Conservation (phyloP, 2,888 invertebrate genomes). For the Lymantria monacha region DNA sequence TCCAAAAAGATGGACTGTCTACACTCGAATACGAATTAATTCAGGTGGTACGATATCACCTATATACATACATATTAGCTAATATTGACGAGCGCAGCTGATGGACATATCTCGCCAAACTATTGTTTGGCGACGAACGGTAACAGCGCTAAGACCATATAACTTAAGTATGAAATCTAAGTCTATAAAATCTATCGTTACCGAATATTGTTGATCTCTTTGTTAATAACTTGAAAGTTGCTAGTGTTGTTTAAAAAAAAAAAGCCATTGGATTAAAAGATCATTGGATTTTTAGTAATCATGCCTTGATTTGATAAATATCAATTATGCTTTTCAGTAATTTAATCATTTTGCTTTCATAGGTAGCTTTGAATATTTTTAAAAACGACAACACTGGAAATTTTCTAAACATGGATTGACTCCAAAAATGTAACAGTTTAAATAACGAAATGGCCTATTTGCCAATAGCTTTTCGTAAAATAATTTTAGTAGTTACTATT, state of each 20-base stretch:
- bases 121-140: background rate
- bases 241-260: slow-evolving; percentile 5
- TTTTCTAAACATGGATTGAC: background rate
- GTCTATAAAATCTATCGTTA: slow-evolving; percentile 29
- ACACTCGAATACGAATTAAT: slow-evolving; percentile 90
- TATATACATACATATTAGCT: slow-evolving; percentile 92
- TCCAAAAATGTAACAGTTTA: background rate
- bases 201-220: slow-evolving; percentile 41
- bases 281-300: background rate
- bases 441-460: background rate
- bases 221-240: slow-evolving; percentile 5
- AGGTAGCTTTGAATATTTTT: background rate
- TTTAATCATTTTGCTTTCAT: background rate
- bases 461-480: background rate
- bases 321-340: background rate
- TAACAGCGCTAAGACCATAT: slow-evolving; percentile 19
- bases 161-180: background rate
- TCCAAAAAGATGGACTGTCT: slow-evolving; percentile 92
- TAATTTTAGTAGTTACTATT: background rate
- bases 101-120: slow-evolving; percentile 81
- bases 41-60: slow-evolving; percentile 84
- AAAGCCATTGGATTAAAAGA: background rate
- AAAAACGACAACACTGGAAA: background rate
- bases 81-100: slow-evolving; percentile 88
- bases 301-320: background rate